Base-by-base conservation (phyloP, 2,797 vertebrate species). In the Dryobates pubescens region DNA sequence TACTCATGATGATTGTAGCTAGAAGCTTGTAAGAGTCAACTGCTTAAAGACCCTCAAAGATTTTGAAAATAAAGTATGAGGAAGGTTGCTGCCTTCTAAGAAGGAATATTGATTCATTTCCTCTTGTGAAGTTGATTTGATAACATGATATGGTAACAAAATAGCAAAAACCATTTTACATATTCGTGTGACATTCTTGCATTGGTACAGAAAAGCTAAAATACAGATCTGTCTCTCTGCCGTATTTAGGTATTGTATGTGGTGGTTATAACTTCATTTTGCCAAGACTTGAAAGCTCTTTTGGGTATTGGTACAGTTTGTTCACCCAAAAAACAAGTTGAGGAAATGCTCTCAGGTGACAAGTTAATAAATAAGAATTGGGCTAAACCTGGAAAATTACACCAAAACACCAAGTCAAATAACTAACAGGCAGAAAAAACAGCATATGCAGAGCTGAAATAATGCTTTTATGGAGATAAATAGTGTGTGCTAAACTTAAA, bases 311-410 rank as follows among this genome's bases (percentile, higher is more conserved):
- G 7, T 54, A 9, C 34, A 16, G 17, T 43, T 51, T 3, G 2
- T 90, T 77, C 62, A 53, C 20, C 62, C 19, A 64, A 17, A 32
- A 65, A 41, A 1, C 4, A 64, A 54, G 30, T 30, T 87, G 34
- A 6, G 14, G 43, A 92, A 88, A 81, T 80, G 70, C 26, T 88
- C 43, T 90, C 45, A 81, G 59, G 43, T 67, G 64, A 73, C 49
- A 89, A 81, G 68, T 53, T 38, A 83, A 43, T 87, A 93, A 90
- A 62, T 76, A 87, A 69, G 43, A 80, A 80, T 56, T 93, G 43
- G 27, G 16, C 19, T 90, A 85, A 86, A 93, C 89, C 27, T 75
- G 56, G 54, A 72, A 92, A 77, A 86, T 63, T 69, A 54, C 36
- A 87, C 45, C 45, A 62, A 61, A 94, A 49, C 22, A 80, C 61